Evolutionary conservation across 2,113 vertebrate genomes (phyloP).

Genomic region (Illadopsis cleaveri): DNA sequence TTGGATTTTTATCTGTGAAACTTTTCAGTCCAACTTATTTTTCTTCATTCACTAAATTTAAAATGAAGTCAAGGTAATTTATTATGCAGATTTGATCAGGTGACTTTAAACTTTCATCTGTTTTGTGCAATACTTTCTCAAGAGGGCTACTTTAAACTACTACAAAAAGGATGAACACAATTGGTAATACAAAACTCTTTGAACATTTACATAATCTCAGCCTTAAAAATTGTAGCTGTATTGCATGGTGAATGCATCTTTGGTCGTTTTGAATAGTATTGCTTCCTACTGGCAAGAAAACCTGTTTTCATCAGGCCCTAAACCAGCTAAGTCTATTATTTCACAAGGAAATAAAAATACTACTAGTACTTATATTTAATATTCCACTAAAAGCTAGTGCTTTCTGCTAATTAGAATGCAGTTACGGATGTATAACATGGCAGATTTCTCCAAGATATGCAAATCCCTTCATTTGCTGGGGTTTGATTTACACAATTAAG

Average conservation of each 20-base stretch:
- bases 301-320: neutral
- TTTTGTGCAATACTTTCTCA: neutral
- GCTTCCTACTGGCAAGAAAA: neutral
- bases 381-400: neutral
- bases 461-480: neutral
- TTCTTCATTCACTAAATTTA: neutral
- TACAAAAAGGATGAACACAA: neutral
- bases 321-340: neutral
- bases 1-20: neutral
- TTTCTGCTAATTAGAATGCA: constrained; percentile 23
- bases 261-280: neutral
- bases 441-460: constrained; percentile 45
- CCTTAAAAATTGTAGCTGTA: neutral
- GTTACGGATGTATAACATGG: neutral
- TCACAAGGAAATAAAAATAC: neutral
- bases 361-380: neutral
- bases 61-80: neutral
- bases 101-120: neutral
- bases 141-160: neutral
- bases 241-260: neutral
- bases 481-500: constrained; percentile 25
- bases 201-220: neutral
- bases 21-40: neutral
- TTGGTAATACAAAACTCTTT: neutral
- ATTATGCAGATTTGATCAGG: neutral